These are phyloP conservation scores for Taurulus bubalis DNA, from an alignment of 2,113 vertebrate species.

Conservation along the genomic window DNA sequence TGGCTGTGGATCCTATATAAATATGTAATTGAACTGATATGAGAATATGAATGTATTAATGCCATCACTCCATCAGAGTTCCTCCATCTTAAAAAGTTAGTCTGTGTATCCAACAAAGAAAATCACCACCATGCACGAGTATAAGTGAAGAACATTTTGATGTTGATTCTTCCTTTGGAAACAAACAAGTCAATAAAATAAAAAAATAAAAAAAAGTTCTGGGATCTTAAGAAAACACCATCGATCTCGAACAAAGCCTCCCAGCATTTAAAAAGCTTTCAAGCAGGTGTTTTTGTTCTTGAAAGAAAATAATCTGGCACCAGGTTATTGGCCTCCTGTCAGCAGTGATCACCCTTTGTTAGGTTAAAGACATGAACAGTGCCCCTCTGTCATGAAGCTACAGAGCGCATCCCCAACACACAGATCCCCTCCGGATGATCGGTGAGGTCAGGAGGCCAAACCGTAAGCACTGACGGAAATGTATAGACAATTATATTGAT, in stretches of 20 bases:
- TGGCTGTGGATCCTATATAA: not conserved
- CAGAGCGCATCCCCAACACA: constrained; percentile 26
- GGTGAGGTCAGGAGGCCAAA: too few species aligned
- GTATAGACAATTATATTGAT: not conserved
- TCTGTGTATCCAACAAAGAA: not conserved
- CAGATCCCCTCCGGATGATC: constrained; percentile 21
- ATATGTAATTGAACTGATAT: not conserved
- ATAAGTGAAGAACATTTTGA: not conserved
- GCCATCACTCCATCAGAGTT: not conserved
- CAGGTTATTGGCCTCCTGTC: constrained; percentile 43
- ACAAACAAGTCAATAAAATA: not conserved
- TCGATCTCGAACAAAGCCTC: constrained; percentile 22
- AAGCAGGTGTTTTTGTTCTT: constrained; percentile 24
- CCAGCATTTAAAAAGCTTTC: constrained; percentile 4
- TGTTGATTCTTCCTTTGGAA: not conserved
- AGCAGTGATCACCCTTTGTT: constrained; percentile 8
- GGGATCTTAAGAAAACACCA: constrained; percentile 9
- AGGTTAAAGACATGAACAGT: constrained; percentile 36
- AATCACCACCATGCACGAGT: not conserved
- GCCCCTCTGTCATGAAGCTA: constrained; percentile 8
- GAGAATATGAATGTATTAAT: not conserved
- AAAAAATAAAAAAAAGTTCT: not conserved
- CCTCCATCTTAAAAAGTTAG: not conserved
- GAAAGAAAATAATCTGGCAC: not conserved
- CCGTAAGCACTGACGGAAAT: not conserved